Evolutionary conservation across 2,797 vertebrate genomes (phyloP), one percentile per base, ranked within the genome.

Genomic region (Phalloptychus januarius): DNA sequence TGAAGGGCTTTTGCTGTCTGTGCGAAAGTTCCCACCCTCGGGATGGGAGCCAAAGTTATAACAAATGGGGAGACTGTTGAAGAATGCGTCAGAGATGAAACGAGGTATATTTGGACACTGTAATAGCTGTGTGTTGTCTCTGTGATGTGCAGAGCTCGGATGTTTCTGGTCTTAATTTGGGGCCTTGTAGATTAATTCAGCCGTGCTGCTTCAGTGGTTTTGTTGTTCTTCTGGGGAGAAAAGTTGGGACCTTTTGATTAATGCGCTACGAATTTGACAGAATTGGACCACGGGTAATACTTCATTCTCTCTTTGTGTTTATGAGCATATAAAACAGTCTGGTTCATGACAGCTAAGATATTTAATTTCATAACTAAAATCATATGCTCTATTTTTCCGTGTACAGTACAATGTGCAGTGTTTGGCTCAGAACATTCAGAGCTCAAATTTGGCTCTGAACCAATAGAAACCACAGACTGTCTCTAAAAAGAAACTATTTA

Each of bases 11-110:
- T 88, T 91, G 80, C 84, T 63, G 31, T 83, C 74, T 85, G 86
- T 86, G 83, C 78, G 85, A 88, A 89, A 85, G 73, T 91, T 91
- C 89, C 83, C 79, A 85, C 89, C 86, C 84, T 87, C 6, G 25
- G 81, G 86, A 87, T 73, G 76, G 44, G 76, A 85, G 82, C 88
- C 87, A 81, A 74, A 89, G 85, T 88, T 87, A 87, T 91, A 93
- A 94, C 88, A 93, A 94, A 93, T 90, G 90, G 89, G 75, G 87
- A 78, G 89, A 80, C 86, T 88, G 90, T 87, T 92, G 88, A 91
- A 87, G 88, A 92, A 91, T 90, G 90, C 88, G 90, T 94, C 90
- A 78, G 87, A 91, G 87, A 93, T 92, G 90, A 93, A 93, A 93
- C 82, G 88, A 87, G 80, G 85, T 90, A 87, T 87, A 87, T 91